These are phyloP conservation scores for Drosophila glabriapex DNA, from an alignment of 2,888 invertebrate species.

Conservation along the genomic window DNA sequence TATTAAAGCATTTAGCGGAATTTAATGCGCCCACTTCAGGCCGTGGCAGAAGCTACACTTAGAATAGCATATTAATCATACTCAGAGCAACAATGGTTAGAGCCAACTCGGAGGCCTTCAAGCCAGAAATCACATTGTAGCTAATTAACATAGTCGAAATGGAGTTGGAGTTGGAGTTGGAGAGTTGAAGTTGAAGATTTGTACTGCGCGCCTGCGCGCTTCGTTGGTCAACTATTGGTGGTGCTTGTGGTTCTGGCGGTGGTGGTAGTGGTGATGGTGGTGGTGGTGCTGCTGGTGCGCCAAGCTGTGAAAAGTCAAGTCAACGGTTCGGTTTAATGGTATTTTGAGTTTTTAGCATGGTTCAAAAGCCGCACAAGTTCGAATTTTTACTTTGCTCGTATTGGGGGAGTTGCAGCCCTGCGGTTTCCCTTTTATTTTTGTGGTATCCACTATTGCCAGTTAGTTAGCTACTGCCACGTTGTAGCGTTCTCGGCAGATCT, in stretches of 20 bases:
- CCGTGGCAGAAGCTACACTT: constrained; percentile 37
- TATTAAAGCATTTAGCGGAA: constrained; percentile 82
- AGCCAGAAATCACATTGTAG: constrained; percentile 79
- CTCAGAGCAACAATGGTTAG: constrained; percentile 47
- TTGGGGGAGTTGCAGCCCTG: constrained; percentile 55
- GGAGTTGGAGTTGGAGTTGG: constrained; percentile 33
- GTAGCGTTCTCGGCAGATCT: constrained; percentile 58
- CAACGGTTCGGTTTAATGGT: constrained; percentile 72
- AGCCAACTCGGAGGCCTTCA: constrained; percentile 54
- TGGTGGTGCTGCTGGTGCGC: constrained; percentile 50
- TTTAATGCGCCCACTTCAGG: constrained; percentile 71
- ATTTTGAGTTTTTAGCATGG: constrained; percentile 57
- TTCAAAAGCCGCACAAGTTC: constrained; percentile 67
- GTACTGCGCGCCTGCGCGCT: constrained; percentile 74
- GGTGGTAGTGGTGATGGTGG: constrained; percentile 24
- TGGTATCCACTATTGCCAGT: constrained; percentile 39
- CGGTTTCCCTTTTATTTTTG: constrained; percentile 50
- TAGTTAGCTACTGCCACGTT: constrained; percentile 40
- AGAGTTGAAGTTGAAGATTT: constrained; percentile 51
- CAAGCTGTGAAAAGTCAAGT: constrained; percentile 77
- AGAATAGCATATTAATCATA: constrained; percentile 81
- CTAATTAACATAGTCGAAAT: constrained; percentile 77
- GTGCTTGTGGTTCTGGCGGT: constrained; percentile 7
- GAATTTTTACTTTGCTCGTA: constrained; percentile 40
- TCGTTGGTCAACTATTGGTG: constrained; percentile 65